Base-by-base conservation (phyloP, 2,113 vertebrate genomes). In the Dicerorhinus sumatrensis region DNA sequence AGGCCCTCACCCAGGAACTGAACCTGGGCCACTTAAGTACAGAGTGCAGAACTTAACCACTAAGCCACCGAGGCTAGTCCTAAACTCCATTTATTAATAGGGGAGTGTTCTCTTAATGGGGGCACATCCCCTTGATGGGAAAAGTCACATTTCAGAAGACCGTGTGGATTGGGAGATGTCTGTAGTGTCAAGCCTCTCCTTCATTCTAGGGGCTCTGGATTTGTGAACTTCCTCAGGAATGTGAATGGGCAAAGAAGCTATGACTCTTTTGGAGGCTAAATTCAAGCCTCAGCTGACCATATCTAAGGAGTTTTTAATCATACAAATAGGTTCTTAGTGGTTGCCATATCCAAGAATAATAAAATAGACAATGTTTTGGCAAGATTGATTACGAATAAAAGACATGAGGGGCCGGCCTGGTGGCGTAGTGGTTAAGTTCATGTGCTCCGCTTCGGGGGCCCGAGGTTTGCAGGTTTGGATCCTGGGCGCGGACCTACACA, bases 371-470 rank as follows among this genome's bases (percentile, higher is more conserved):
- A 63, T 75, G 6, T 12, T 91, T 91, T 67, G 33, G 6, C 48
- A 54, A 77, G 62, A 36, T 69, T 65, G 31, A 91, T 80, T 81
- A 58, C 62, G 73, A 94, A 83, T 39, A 77, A 84, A 72, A 91
- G 70, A 60, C 23, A 42, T 42, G 42, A 42, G 42, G 42, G 42
- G 42, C 42, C 4, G 42, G 42, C 42, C 3, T 42, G 42, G 42
- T 42, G 42, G 42, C 42, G 5, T 42, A 42, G 42, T 5, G 42
- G 42, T 42, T 42, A 42, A 42, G 42, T 42, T 42, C 42, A 0
- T 5, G 5, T 42, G 42, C 42, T 42, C 42, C 42, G 5, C 42
- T 42, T 42, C 42, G 42, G 42, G 42, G 42, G 42, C 42, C 42
- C 42, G 42, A 5, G 42, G 42, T 42, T 42, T 42, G 42, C 42